These are phyloP conservation scores for Amia ocellicauda DNA, from an alignment of 2,113 vertebrate species.

Conservation along the genomic window DNA sequence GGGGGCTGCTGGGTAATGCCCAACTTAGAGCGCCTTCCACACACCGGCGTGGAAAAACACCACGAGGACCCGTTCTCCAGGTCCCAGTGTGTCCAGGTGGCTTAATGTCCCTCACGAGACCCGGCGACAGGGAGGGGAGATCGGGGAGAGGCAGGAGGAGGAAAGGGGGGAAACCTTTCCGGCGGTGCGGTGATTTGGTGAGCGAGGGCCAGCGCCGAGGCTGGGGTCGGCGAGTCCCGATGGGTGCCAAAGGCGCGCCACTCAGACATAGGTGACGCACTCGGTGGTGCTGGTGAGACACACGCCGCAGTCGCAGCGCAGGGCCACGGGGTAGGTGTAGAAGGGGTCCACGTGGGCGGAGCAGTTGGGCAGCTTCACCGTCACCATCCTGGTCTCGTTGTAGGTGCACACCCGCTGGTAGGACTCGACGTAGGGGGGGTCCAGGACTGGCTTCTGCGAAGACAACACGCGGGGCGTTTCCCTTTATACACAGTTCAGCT, in stretches of 20 bases:
- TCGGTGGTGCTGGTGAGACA: slow-evolving; percentile 82
- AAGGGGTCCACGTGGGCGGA: slow-evolving; percentile 63
- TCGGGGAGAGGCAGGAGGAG: too few species aligned
- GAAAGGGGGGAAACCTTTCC: neutral
- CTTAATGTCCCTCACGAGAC: too few species aligned
- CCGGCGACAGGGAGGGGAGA: too few species aligned
- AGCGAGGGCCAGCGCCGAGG: neutral
- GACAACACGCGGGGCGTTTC: too few species aligned
- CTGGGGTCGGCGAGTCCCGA: too few species aligned
- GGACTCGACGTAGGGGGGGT: slow-evolving; percentile 81
- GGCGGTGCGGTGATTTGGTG: neutral
- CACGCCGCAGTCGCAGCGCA: slow-evolving; percentile 79
- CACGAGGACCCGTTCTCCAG: too few species aligned
- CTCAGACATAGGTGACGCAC: slow-evolving; percentile 69
- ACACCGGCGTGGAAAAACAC: too few species aligned
- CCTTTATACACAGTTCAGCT: too few species aligned
- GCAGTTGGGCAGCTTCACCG: slow-evolving; percentile 78
- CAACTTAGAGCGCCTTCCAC: too few species aligned
- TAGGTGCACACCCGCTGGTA: slow-evolving; percentile 87
- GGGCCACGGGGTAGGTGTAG: slow-evolving; percentile 82
- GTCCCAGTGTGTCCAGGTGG: too few species aligned
- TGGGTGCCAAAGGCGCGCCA: neutral
- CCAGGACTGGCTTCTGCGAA: slow-evolving; percentile 78
- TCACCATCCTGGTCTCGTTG: slow-evolving; percentile 76
- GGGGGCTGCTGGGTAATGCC: too few species aligned